Conservation (phyloP, 1,140 invertebrate genomes). For the Drosophila sucinea region DNA sequence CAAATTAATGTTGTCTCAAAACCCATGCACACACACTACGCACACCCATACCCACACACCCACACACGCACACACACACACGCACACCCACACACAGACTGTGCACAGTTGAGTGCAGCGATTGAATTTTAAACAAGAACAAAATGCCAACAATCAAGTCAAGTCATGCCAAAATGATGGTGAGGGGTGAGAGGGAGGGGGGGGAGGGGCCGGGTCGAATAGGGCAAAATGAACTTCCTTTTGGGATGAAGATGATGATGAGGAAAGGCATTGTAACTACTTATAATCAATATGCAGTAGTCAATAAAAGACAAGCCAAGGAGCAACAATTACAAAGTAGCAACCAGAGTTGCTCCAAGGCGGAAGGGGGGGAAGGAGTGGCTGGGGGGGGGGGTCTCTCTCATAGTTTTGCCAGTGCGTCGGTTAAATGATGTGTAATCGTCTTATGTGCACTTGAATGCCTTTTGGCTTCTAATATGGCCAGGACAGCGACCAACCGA, state of each 20-base stretch:
- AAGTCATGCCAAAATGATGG: conserved; percentile 54
- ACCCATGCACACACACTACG: conserved; percentile 7
- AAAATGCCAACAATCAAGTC: conserved; percentile 73
- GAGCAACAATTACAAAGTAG: conserved; percentile 70
- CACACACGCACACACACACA: conserved; percentile 1
- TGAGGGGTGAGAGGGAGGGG: conserved; percentile 1
- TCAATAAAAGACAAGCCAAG: conserved; percentile 61
- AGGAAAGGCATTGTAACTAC: conserved; percentile 46
- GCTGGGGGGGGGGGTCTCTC: background rate
- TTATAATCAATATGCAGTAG: conserved; percentile 78
- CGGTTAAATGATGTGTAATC: conserved; percentile 83
- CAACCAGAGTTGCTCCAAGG: background rate
- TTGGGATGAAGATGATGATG: conserved; percentile 1
- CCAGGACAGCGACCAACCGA: conserved; percentile 16
- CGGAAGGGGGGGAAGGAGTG: background rate
- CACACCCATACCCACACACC: conserved; percentile 6
- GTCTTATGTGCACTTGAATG: conserved; percentile 83
- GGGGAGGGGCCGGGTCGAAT: background rate
- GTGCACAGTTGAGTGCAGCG: conserved; percentile 58
- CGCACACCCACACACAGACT: background rate
- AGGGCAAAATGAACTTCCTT: conserved; percentile 43
- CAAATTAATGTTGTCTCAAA: conserved; percentile 70
- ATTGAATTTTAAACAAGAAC: conserved; percentile 77
- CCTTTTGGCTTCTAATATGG: conserved; percentile 82
- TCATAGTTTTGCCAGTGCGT: conserved; percentile 76